Base-by-base conservation (phyloP, 2,113 vertebrate genomes). In the Myrmecophaga tridactyla region DNA sequence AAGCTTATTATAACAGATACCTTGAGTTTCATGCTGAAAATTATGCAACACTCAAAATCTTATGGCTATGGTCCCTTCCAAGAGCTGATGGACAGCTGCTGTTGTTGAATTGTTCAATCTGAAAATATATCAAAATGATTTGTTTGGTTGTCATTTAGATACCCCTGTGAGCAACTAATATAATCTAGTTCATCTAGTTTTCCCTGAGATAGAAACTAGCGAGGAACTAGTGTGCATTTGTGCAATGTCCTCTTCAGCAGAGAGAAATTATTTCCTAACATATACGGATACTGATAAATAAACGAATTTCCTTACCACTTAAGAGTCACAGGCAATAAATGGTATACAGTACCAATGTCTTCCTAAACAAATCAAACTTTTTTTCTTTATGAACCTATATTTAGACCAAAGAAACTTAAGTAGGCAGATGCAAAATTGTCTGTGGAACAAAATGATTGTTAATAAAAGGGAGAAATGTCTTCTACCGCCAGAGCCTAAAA, bases 1-100 rank as follows among this genome's bases (percentile, higher is more conserved):
- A 87, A 76, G 10, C 39, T 85, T 94, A 93, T 29, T 80, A 20
- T 91, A 91, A 78, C 0, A 17, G 65, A 46, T 89, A 75, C 25
- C 36, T 67, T 36, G 29, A 63, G 23, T 48, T 67, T 83, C 77
- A 65, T 18, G 4, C 69, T 78, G 31, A 13, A 89, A 93, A 70
- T 8, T 80, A 27, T 34, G 82, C 13, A 77, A 63, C 46, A 21
- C 39, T 60, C 36, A 39, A 65, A 48, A 39, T 81, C 1, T 43
- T 73, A 1, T 13, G 39, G 36, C 27, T 25, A 21, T 4, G 20
- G 7, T 81, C 7, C 23, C 31, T 18, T 86, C 8, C 20, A 77
- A 70, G 27, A 39, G 2, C 27, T 53, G 6, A 51, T 62, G 15
- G 39, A 3, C 0, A 3, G 14, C 36, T 86, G 10, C 39, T 65